Evolutionary conservation across 2,888 invertebrate genomes (phyloP).

Genomic region (Lottia scabra): DNA sequence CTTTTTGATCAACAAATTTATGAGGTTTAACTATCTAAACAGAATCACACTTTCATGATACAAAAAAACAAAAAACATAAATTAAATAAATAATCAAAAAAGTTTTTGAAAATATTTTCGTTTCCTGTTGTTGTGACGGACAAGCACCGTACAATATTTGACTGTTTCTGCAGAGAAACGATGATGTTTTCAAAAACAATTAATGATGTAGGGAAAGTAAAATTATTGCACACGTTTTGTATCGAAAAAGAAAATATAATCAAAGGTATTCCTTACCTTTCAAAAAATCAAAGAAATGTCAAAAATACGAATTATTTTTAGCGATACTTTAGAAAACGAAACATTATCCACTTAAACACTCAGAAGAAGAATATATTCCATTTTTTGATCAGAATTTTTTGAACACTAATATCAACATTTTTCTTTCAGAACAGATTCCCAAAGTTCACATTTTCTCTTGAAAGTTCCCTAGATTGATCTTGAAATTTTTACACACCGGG

Average conservation of each 20-base stretch:
- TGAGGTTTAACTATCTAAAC: background rate
- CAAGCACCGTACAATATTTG: too few relatives aligned
- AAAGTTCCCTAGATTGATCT: background rate
- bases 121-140: too few relatives aligned
- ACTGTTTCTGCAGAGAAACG: too few relatives aligned
- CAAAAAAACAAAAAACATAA: slow-evolving; percentile 1
- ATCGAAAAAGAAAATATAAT: too few relatives aligned
- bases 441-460: slow-evolving; percentile 4
- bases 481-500: slow-evolving; percentile 1
- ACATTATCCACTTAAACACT: background rate
- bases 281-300: background rate
- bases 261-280: background rate
- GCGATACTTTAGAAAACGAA: background rate
- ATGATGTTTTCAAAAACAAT: too few relatives aligned
- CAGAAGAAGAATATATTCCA: background rate
- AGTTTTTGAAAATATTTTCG: too few relatives aligned
- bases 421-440: slow-evolving; percentile 2
- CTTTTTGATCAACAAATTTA: background rate
- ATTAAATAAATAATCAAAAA: background rate
- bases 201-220: too few relatives aligned
- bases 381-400: background rate
- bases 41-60: slow-evolving; percentile 1
- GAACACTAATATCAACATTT: background rate
- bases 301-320: background rate
- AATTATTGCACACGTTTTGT: too few relatives aligned